These are phyloP conservation scores for Poecilia latipinna DNA, from an alignment of 2,113 vertebrate species.

Conservation along the genomic window DNA sequence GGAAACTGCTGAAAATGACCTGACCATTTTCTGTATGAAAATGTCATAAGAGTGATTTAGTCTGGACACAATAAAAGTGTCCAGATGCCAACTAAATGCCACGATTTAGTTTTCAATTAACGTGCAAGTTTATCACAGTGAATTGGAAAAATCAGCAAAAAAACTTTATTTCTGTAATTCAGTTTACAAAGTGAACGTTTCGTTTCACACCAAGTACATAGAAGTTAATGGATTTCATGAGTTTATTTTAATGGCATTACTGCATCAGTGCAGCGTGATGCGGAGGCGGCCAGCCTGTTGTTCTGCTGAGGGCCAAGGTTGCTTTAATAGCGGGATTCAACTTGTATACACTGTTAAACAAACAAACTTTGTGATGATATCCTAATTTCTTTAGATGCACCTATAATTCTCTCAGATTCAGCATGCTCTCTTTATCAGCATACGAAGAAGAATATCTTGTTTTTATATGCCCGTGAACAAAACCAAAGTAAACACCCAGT, in stretches of 20 bases:
- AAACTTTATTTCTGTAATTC: too few species aligned
- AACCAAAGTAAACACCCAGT: slow-evolving; percentile 24
- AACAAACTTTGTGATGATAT: not conserved
- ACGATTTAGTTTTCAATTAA: slow-evolving; percentile 22
- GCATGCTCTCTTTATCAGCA: slow-evolving; percentile 8
- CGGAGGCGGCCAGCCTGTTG: not conserved
- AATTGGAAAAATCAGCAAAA: too few species aligned
- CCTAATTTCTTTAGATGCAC: not conserved
- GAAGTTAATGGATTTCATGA: not conserved
- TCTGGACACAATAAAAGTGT: slow-evolving; percentile 75
- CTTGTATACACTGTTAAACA: not conserved
- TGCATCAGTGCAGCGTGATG: not conserved
- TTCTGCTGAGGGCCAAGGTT: too few species aligned
- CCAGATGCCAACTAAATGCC: slow-evolving; percentile 60
- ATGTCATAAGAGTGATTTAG: slow-evolving; percentile 69
- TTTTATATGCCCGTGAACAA: slow-evolving; percentile 13
- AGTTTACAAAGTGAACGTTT: too few species aligned
- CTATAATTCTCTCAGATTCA: not conserved
- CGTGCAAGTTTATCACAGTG: slow-evolving; percentile 1
- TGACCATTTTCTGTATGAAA: slow-evolving; percentile 76
- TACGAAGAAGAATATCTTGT: not conserved
- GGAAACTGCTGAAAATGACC: slow-evolving; percentile 72
- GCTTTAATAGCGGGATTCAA: not conserved
- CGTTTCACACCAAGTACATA: too few species aligned
- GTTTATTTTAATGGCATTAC: not conserved